Base-by-base conservation (phyloP, 2,113 vertebrate species). In the Nyctibius bracteatus region DNA sequence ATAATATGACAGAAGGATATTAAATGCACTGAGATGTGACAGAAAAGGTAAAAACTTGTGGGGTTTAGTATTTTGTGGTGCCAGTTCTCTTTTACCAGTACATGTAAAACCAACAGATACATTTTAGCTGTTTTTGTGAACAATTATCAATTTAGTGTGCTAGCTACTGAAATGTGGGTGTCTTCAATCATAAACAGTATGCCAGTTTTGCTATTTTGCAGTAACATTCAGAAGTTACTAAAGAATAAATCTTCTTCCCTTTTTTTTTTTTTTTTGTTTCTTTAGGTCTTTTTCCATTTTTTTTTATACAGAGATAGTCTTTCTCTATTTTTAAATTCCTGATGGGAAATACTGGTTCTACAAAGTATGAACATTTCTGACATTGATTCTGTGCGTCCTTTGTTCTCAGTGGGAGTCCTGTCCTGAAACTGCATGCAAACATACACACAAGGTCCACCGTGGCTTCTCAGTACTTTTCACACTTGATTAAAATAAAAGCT, bases 11-110 rank as follows among this genome's bases (percentile, higher is more conserved):
- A 98, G 96, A 97, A 97, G 82, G 97, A 97, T 98, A 98, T 98
- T 98, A 98, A 98, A 97, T 95, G 95, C 98, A 98, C 96, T 97
- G 98, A 98, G 91, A 98, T 98, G 98, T 98, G 97, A 98, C 96
- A 97, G 97, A 97, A 97, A 95, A 97, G 59, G 96, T 97, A 94
- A 98, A 96, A 98, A 96, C 68, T 95, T 97, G 91, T 97, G 94
- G 67, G 74, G 91, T 97, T 98, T 98, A 92, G 95, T 97, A 92
- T 97, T 98, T 98, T 97, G 97, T 96, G 88, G 86, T 94, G 79
- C 81, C 94, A 88, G 73, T 94, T 96, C 85, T 86, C 54, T 88
- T 96, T 95, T 92, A 93, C 86, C 84, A 94, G 86, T 72, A 85
- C 93, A 85, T 97, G 96, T 93, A 97, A 98, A 97, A 72, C 92